phyloP scores from a whole-genome alignment of 2,113 vertebrate genomes.

The Anhinga anhinga region DNA sequence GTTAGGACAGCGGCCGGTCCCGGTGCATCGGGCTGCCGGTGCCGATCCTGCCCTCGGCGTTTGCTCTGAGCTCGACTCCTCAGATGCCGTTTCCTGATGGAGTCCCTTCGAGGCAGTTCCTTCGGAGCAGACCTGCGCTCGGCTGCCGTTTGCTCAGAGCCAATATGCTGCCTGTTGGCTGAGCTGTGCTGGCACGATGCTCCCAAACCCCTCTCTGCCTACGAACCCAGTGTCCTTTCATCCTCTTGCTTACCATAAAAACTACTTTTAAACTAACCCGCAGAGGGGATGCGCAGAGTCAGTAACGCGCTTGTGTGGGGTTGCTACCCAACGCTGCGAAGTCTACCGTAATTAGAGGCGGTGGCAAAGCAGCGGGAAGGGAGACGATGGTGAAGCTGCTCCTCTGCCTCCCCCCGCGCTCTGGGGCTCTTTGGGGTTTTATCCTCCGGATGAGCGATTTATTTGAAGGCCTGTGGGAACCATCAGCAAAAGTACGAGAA shows the following conservation, averaged over 20 bases:
- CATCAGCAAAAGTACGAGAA: neutral
- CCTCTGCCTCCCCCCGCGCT: neutral
- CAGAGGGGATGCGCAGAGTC: no score
- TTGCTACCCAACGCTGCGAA: neutral
- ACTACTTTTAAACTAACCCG: neutral
- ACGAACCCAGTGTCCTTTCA: accelerated
- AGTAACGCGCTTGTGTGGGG: accelerated
- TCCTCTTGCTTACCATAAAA: neutral
- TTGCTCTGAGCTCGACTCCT: neutral
- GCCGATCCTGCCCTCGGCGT: neutral
- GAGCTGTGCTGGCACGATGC: neutral
- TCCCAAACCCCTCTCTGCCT: neutral
- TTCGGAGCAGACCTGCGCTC: neutral
- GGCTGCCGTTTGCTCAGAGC: neutral
- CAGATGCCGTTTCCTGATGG: accelerated
- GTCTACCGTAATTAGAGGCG: neutral
- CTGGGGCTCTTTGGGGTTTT: neutral
- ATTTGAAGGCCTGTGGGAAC: neutral
- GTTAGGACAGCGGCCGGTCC: accelerated
- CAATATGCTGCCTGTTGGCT: neutral
- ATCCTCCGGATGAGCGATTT: neutral
- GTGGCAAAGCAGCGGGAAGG: neutral
- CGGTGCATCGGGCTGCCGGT: accelerated
- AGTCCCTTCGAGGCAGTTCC: accelerated
- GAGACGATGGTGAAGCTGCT: accelerated